Base-by-base conservation (phyloP, 2,113 vertebrate species). In the Crotophaga sulcirostris region DNA sequence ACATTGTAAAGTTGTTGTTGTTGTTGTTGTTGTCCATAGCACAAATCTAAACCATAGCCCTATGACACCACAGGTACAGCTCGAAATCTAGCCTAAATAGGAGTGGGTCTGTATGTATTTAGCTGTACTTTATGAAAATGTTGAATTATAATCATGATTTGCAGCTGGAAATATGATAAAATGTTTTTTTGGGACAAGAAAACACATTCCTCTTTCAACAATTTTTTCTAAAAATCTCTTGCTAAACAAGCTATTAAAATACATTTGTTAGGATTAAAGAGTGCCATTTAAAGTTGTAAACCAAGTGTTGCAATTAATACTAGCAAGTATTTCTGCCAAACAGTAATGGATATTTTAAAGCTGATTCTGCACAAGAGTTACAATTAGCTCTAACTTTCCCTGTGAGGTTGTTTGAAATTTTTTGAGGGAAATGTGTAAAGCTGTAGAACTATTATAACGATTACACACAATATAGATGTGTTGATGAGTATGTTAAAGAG, bases 11-110 rank as follows among this genome's bases (percentile, higher is more conserved):
- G 25, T 28, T 3, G 2, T 26, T 89, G 18, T 20, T 54, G 24
- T 34, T 24, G 25, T 28, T 3, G 2, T 26, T 89, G 18, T 20
- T 54, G 24, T 34, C 28, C 0, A 0, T 31, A 33, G 10, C 5
- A 58, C 28, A 29, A 79, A 11, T 34, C 24, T 74, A 82, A 70
- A 40, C 1, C 21, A 15, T 9, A 85, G 13, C 6, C 5, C 36
- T 56, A 0, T 6, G 29, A 34, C 3, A 10, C 9, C 33, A 83
- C 3, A 62, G 60, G 38, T 7, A 19, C 8, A 42, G 13, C 31
- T 45, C n/a, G 44, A 64, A 68, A 45, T 6, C 7, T 34, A 21
- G 16, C 13, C n/a, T 11, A 16, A 62, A n/a, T 11, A 33, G 10
- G 11, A 52, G 17, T 8, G 5, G 28, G 63, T 34, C 10, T 19